Evolutionary conservation across 2,113 vertebrate genomes (phyloP).

Genomic region (Ptyas mucosa): DNA sequence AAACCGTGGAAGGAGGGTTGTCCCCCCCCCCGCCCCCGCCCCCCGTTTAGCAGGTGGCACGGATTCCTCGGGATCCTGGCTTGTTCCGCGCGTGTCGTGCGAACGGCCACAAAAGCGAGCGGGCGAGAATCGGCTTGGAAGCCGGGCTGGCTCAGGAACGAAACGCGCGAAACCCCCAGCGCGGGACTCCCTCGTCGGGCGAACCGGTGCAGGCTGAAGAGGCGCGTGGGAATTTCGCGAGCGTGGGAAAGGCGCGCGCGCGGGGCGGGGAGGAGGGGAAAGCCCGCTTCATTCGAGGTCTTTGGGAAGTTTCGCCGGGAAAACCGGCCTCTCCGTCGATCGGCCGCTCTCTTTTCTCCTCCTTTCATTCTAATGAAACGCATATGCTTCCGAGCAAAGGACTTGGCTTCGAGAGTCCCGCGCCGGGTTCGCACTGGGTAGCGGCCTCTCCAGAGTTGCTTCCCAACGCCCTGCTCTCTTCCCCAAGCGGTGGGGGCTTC

Average conservation of each 20-base stretch:
- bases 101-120: neutral
- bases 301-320: too few species aligned
- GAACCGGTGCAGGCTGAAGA: neutral
- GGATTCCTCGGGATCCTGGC: too few species aligned
- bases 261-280: too few species aligned
- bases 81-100: neutral
- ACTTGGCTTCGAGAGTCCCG: constrained; percentile 57
- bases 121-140: neutral
- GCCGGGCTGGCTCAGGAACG: neutral
- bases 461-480: neutral
- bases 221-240: neutral
- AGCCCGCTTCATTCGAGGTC: too few species aligned
- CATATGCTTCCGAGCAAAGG: constrained; percentile 59
- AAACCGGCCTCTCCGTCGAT: neutral
- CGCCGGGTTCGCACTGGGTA: constrained; percentile 47
- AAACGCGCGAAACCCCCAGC: neutral
- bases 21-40: too few species aligned
- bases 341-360: neutral
- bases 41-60: too few species aligned
- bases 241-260: too few species aligned
- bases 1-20: too few species aligned
- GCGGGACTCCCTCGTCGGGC: neutral
- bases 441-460: neutral
- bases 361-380: constrained; percentile 60
- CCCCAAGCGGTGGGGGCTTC: neutral